A percentile compares a stretch with the other conserved stretches of the same genome.
Conservation (phyloP, 2,113 vertebrate species). For the Bucco capensis region DNA sequence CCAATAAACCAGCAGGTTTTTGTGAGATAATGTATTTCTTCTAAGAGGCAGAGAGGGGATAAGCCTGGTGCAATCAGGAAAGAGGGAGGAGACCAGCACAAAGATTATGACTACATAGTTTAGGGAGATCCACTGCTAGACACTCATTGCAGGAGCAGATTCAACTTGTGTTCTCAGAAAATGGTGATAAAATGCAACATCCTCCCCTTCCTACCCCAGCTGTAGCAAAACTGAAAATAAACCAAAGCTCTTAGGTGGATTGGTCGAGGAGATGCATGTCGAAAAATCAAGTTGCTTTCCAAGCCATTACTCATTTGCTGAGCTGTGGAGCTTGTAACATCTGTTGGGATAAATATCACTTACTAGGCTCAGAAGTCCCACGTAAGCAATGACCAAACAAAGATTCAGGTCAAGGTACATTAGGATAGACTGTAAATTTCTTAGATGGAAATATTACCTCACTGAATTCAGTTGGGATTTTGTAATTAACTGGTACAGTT, state of each 20-base stretch:
- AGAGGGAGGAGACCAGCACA: background rate
- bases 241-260: background rate
- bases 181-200: background rate
- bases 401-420: background rate
- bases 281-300: background rate
- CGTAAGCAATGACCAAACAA: background rate
- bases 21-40: background rate
- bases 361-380: background rate
- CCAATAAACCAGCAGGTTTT: background rate
- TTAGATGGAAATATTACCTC: background rate
- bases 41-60: background rate
- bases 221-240: background rate
- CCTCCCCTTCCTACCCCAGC: accelerated
- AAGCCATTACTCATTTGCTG: background rate
- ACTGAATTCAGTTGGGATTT: background rate
- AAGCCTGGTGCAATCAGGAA: background rate
- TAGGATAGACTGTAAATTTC: background rate
- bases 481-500: background rate
- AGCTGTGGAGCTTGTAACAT: background rate
- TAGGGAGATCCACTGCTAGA: background rate
- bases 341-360: background rate
- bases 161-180: background rate
- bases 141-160: background rate
- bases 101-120: background rate
- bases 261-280: background rate